Evolutionary conservation across 2,113 vertebrate genomes (phyloP).

Genomic region (Phocoena sinus): DNA sequence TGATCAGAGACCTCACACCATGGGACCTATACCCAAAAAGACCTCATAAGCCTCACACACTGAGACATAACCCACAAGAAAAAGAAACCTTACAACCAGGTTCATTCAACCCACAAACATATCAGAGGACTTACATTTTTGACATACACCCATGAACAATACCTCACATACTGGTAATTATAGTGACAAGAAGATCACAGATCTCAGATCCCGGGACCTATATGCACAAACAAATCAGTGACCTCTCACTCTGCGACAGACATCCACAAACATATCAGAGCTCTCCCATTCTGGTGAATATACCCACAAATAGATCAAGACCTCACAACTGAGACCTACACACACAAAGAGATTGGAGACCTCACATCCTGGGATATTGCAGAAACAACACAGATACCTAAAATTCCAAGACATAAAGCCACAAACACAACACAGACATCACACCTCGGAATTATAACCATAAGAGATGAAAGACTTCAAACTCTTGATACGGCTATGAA

Average conservation of each 20-base stretch:
- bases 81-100: background rate
- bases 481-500: background rate
- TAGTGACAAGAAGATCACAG: background rate
- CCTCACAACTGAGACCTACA: background rate
- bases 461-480: conserved; percentile 1
- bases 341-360: background rate
- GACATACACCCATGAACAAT: background rate
- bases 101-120: background rate
- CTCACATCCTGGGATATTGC: background rate
- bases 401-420: background rate
- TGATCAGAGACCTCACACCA: background rate
- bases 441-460: background rate
- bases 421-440: background rate
- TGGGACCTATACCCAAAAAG: background rate
- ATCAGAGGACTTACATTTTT: background rate
- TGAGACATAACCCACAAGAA: background rate
- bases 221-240: background rate
- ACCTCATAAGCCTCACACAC: background rate
- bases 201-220: background rate
- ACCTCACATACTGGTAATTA: background rate
- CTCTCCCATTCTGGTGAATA: background rate
- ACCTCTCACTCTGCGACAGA: background rate
- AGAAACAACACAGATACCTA: background rate
- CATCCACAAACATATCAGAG: background rate
- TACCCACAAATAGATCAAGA: background rate